Percentiles rank a stretch among this genome's conserved stretches.
Conservation (phyloP, 2,888 invertebrate species). For the Plutella xylostella region DNA sequence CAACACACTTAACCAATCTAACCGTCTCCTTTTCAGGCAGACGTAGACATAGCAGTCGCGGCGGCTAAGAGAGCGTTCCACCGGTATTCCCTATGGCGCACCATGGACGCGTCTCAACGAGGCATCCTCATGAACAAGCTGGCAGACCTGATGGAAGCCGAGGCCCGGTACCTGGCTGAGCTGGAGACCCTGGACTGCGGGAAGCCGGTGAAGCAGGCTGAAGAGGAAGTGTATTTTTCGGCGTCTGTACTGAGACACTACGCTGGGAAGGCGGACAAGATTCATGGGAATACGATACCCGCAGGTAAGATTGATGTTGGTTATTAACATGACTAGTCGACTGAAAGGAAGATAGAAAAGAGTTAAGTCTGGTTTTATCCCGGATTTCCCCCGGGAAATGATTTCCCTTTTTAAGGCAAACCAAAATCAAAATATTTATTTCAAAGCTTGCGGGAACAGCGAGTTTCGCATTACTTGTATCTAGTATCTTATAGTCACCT, state of each 20-base stretch:
- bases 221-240: constrained; percentile 75
- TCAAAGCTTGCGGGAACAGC: too few species aligned
- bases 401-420: too few species aligned
- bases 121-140: constrained; percentile 78
- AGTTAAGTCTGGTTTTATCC: too few species aligned
- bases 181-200: constrained; percentile 96
- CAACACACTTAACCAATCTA: neutral
- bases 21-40: constrained; percentile 69
- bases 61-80: constrained; percentile 85
- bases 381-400: too few species aligned
- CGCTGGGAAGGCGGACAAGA: constrained; percentile 94
- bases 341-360: too few species aligned
- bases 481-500: too few species aligned
- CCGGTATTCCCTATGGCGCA: constrained; percentile 80
- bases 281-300: constrained; percentile 81
- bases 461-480: too few species aligned
- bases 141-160: constrained; percentile 82
- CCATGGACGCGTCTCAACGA: constrained; percentile 83
- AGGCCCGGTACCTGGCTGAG: constrained; percentile 80
- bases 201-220: constrained; percentile 83
- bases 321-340: too few species aligned
- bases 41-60: constrained; percentile 83
- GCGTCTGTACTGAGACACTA: constrained; percentile 81
- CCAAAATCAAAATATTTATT: too few species aligned
- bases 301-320: constrained; percentile 40